These are phyloP conservation scores for Drosophila subsilvestris DNA, from an alignment of 2,888 invertebrate species.

Conservation along the genomic window DNA sequence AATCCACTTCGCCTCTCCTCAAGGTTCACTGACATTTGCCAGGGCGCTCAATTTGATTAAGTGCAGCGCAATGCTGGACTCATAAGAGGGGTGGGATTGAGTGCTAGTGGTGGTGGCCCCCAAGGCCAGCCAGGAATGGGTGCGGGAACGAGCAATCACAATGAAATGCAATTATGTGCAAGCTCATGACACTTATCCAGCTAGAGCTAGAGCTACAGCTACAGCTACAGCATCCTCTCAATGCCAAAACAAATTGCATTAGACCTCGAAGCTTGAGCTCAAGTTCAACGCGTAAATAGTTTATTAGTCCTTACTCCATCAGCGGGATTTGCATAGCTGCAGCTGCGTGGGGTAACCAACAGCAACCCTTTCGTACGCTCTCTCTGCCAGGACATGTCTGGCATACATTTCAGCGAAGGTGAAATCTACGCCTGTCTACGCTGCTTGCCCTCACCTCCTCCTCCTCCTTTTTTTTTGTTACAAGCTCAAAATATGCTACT, in stretches of 20 bases:
- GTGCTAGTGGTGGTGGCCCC: constrained; percentile 12
- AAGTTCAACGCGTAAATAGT: constrained; percentile 29
- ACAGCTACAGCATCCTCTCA: constrained; percentile 40
- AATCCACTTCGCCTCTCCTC: constrained; percentile 41
- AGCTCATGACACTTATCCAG: constrained; percentile 37
- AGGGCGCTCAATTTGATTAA: constrained; percentile 74
- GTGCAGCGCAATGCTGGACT: constrained; percentile 50
- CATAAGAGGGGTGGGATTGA: constrained; percentile 12
- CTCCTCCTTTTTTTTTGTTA: constrained; percentile 4
- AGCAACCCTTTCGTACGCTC: constrained; percentile 11
- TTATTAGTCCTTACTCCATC: constrained; percentile 45
- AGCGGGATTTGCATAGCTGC: constrained; percentile 49
- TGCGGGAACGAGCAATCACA: constrained; percentile 23
- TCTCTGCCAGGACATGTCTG: constrained; percentile 29
- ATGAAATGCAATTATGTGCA: constrained; percentile 73
- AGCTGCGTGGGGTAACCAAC: constrained; percentile 29
- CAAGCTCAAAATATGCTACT: constrained; percentile 64
- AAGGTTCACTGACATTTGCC: constrained; percentile 76
- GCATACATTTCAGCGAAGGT: constrained; percentile 63
- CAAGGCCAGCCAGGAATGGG: neutral
- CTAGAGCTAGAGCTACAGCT: constrained; percentile 14
- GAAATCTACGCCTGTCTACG: constrained; percentile 47
- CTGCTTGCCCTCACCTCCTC: neutral
- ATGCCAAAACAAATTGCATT: constrained; percentile 70
- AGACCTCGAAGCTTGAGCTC: constrained; percentile 28